phyloP scores from a whole-genome alignment of 2,888 invertebrate genomes.

The Lingula anatina region DNA sequence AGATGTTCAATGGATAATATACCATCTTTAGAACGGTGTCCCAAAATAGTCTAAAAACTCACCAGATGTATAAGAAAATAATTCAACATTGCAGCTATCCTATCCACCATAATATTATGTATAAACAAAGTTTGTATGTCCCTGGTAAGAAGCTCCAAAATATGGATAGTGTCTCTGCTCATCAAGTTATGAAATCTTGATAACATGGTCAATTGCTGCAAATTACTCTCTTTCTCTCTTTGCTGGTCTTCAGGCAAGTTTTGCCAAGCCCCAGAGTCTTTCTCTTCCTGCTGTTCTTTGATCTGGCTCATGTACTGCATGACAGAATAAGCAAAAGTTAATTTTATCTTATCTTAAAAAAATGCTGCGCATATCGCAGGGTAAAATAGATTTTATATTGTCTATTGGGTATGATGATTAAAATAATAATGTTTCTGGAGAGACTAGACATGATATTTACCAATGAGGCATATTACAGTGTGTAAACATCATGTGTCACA shows the following conservation, averaged over 20 bases:
- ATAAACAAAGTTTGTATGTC: slow-evolving; percentile 67
- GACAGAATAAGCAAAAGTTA: no score
- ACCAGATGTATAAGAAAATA: slow-evolving; percentile 83
- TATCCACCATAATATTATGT: slow-evolving; percentile 84
- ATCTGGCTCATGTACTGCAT: slow-evolving; percentile 70
- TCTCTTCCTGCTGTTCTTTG: slow-evolving; percentile 70
- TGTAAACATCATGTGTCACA: no score
- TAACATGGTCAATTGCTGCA: slow-evolving; percentile 68
- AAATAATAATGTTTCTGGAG: no score
- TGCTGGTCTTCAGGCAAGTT: slow-evolving; percentile 66
- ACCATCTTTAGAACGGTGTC: no score
- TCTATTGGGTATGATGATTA: no score
- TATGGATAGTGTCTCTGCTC: slow-evolving; percentile 80
- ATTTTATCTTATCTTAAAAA: no score
- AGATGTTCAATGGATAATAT: no score
- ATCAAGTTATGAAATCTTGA: slow-evolving; percentile 87
- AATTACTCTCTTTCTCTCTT: slow-evolving; percentile 56
- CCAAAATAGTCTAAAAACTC: slow-evolving; percentile 11
- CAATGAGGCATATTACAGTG: no score
- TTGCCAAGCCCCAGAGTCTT: slow-evolving; percentile 69
- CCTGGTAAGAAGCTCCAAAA: slow-evolving; percentile 60
- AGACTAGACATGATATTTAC: no score
- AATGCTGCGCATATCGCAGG: no score
- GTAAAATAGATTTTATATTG: no score
- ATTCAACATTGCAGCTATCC: slow-evolving; percentile 92